phyloP scores from a whole-genome alignment of 2,888 invertebrate species.

The Tromatobia lineatoria region DNA sequence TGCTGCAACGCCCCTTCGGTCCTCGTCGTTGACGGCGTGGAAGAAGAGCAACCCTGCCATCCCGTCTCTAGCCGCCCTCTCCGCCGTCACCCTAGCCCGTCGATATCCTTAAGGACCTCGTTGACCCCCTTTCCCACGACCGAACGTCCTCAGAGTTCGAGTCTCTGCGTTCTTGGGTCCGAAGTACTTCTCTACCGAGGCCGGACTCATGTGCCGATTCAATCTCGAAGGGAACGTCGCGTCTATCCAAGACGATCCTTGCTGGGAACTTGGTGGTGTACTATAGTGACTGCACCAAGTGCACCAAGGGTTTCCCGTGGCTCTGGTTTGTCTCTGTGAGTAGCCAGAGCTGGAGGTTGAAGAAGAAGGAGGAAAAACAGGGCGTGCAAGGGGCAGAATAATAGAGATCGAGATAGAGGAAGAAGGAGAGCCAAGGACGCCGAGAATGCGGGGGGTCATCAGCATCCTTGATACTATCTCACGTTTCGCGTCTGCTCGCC shows the following conservation, averaged over 20 bases:
- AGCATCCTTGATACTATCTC: slow-evolving; percentile 70
- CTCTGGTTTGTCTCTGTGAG: slow-evolving; percentile 16
- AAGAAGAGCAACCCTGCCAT: slow-evolving; percentile 45
- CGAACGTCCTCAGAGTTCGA: slow-evolving; percentile 50
- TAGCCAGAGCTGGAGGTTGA: slow-evolving; percentile 2
- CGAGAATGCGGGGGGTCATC: slow-evolving; percentile 69
- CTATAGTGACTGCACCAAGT: background rate
- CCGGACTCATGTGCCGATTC: slow-evolving; percentile 76
- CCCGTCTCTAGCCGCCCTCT: background rate
- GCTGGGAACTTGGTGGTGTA: background rate
- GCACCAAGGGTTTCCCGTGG: background rate
- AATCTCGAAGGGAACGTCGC: slow-evolving; percentile 75
- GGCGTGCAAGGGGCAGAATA: slow-evolving; percentile 1
- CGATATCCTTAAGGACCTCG: slow-evolving; percentile 83
- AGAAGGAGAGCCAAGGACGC: slow-evolving; percentile 27
- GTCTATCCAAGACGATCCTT: slow-evolving; percentile 42
- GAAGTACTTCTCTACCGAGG: slow-evolving; percentile 70
- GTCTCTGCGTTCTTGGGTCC: slow-evolving; percentile 1
- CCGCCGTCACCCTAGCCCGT: slow-evolving; percentile 74
- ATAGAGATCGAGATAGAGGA: slow-evolving; percentile 4
- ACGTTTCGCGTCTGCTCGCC: slow-evolving; percentile 38
- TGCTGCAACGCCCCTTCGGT: slow-evolving; percentile 12
- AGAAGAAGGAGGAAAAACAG: background rate
- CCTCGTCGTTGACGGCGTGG: slow-evolving; percentile 45
- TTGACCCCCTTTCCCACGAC: slow-evolving; percentile 80